These are phyloP conservation scores for Drosophila equinoxialis DNA, from an alignment of 1,140 invertebrate species.

Conservation along the genomic window DNA sequence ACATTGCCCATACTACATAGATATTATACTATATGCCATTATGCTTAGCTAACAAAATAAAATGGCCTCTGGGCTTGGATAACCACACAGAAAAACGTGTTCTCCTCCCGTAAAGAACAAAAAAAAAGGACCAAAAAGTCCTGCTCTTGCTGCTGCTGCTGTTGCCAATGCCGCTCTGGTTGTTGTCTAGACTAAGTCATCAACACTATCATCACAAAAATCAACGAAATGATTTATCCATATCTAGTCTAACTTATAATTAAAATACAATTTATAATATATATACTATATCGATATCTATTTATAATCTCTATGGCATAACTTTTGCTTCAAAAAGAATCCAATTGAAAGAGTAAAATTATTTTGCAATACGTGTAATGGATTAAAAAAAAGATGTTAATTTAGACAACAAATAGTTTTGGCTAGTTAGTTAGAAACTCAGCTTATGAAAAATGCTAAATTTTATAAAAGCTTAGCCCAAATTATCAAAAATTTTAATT, in stretches of 20 bases:
- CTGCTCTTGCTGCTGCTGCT: slow-evolving; percentile 15
- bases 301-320: background rate
- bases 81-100: background rate
- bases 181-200: slow-evolving; percentile 39
- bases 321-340: slow-evolving; percentile 2
- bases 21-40: slow-evolving; percentile 17
- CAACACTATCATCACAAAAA: background rate
- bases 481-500: no score
- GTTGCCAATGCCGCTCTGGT: slow-evolving; percentile 35
- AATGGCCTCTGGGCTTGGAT: background rate
- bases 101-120: background rate
- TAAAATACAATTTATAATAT: background rate
- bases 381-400: no score
- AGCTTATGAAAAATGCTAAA: no score
- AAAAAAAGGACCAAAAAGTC: slow-evolving; percentile 18
- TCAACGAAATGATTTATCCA: background rate
- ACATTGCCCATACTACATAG: slow-evolving; percentile 8
- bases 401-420: no score
- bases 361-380: no score
- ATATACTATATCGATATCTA: background rate
- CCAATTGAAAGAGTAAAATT: background rate
- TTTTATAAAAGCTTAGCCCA: no score
- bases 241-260: slow-evolving; percentile 1
- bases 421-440: no score
- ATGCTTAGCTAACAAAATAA: slow-evolving; percentile 48